These are phyloP conservation scores for Cantharis lateralis DNA, from an alignment of 2,888 invertebrate genomes.

Conservation along the genomic window DNA sequence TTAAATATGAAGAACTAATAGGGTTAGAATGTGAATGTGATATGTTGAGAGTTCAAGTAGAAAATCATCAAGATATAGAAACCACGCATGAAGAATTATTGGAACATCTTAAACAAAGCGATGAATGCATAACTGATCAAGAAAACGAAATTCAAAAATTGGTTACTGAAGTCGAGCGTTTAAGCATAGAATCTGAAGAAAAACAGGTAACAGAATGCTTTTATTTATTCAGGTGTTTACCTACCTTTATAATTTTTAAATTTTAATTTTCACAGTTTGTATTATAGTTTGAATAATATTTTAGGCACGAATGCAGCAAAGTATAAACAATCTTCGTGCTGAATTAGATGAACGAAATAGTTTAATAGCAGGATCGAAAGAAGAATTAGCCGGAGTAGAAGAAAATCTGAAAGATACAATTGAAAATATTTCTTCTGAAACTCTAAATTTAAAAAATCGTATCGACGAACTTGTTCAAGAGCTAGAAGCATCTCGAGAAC, in stretches of 20 bases:
- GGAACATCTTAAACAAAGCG: background rate
- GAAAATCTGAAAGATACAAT: background rate
- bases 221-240: background rate
- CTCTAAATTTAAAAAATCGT: background rate
- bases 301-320: background rate
- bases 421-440: background rate
- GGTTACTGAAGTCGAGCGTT: background rate
- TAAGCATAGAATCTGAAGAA: background rate
- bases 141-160: background rate
- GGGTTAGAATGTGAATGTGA: conserved; percentile 45
- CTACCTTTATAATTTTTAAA: background rate
- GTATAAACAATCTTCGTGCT: background rate
- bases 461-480: conserved; percentile 38
- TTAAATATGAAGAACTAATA: conserved; percentile 45
- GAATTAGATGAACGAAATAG: background rate
- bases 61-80: background rate
- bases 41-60: conserved; percentile 41
- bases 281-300: background rate
- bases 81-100: background rate
- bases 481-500: conserved; percentile 48
- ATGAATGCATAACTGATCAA: background rate
- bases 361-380: background rate
- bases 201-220: background rate
- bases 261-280: background rate
- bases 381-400: background rate